phyloP scores from a whole-genome alignment of 1,140 invertebrate species.

The Ridgeia piscesae region DNA sequence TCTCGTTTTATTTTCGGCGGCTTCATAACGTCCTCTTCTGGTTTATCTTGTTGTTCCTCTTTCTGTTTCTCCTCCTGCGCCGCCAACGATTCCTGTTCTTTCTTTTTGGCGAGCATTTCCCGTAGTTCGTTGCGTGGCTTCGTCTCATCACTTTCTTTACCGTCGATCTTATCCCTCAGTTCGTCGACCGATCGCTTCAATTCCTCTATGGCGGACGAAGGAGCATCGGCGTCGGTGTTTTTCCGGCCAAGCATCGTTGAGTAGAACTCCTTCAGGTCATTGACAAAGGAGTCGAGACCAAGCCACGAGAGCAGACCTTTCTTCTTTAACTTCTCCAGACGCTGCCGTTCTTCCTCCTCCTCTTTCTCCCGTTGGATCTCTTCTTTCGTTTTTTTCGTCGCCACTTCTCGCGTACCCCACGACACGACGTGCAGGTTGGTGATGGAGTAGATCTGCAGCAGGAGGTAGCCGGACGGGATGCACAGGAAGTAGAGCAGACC shows the following conservation, averaged over 20 bases:
- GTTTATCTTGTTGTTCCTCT: not conserved
- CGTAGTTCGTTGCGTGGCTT: conserved; percentile 11
- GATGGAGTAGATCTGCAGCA: conserved; percentile 86
- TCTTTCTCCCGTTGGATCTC: conserved; percentile 44
- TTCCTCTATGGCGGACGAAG: conserved; percentile 31
- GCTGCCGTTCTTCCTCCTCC: conserved; percentile 21
- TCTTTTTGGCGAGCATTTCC: conserved; percentile 19
- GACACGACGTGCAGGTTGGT: conserved; percentile 88
- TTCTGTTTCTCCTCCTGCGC: conserved; percentile 4
- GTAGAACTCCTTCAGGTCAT: conserved; percentile 14
- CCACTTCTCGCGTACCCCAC: conserved; percentile 85
- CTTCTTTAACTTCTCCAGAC: conserved; percentile 35
- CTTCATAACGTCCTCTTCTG: conserved; percentile 7
- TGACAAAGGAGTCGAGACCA: not conserved
- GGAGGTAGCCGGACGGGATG: conserved; percentile 90
- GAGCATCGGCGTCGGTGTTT: conserved; percentile 19
- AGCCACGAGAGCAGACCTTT: conserved; percentile 20
- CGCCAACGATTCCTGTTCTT: not conserved
- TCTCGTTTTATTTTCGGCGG: not conserved
- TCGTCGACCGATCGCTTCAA: conserved; percentile 38
- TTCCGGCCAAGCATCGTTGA: not conserved
- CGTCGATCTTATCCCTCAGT: conserved; percentile 20
- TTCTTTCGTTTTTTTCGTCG: conserved; percentile 54
- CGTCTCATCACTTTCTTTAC: not conserved
- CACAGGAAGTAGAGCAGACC: conserved; percentile 88